Conservation (phyloP, 2,888 invertebrate species). For the Rambutsinella grinnellia region DNA sequence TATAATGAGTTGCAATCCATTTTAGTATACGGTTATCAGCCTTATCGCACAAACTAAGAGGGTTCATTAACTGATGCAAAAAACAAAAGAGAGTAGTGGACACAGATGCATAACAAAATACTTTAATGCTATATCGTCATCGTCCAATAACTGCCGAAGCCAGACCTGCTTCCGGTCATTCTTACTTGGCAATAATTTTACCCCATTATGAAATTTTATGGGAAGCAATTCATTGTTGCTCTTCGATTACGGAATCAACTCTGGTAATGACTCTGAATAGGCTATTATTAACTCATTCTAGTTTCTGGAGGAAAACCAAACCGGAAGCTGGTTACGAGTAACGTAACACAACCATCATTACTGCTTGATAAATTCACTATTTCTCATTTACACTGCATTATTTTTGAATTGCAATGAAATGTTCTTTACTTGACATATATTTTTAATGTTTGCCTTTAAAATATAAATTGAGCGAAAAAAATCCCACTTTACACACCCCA, state of each 20-base stretch:
- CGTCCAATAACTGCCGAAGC: not conserved
- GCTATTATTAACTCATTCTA: not conserved
- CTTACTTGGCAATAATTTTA: not conserved
- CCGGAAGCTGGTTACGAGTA: not conserved
- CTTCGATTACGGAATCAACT: not conserved
- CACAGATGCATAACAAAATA: not conserved
- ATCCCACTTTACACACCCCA: not conserved
- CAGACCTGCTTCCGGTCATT: not conserved
- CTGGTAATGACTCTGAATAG: not conserved
- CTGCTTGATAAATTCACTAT: not conserved
- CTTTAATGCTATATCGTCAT: not conserved
- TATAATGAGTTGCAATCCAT: too few relatives aligned
- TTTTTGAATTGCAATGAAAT: too few relatives aligned
- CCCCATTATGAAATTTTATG: not conserved
- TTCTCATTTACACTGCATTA: too few relatives aligned
- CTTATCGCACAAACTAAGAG: too few relatives aligned
- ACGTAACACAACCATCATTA: not conserved
- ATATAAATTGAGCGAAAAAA: not conserved
- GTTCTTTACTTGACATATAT: too few relatives aligned
- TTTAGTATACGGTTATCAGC: too few relatives aligned
- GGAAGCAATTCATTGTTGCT: not conserved
- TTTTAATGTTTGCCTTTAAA: not conserved
- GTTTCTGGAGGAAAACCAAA: not conserved
- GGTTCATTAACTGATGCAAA: too few relatives aligned
- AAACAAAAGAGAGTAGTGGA: not conserved